phyloP scores from a whole-genome alignment of 2,888 invertebrate species.

The Eristalis pertinax region DNA sequence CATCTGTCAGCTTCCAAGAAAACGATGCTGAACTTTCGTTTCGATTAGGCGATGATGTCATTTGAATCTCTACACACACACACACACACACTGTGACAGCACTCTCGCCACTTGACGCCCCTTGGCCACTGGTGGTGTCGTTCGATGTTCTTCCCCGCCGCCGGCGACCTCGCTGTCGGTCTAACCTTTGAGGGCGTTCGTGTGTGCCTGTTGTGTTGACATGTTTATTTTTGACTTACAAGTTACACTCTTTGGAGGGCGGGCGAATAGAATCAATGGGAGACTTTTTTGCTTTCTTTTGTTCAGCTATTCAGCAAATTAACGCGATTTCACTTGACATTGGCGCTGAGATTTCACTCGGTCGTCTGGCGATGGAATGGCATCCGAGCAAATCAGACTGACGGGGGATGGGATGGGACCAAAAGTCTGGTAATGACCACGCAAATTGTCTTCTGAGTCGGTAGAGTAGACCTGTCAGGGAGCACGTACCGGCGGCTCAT shows the following conservation, averaged over 20 bases:
- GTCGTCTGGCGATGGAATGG: not conserved
- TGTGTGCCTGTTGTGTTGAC: not conserved
- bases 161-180: too few relatives aligned
- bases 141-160: too few relatives aligned
- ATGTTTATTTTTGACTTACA: not conserved
- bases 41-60: slow-evolving; percentile 18
- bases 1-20: not conserved
- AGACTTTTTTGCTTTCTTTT: not conserved
- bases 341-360: not conserved
- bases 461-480: not conserved
- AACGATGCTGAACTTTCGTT: slow-evolving; percentile 10
- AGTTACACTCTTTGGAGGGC: not conserved
- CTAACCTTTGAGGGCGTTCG: not conserved
- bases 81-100: not conserved
- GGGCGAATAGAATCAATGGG: not conserved
- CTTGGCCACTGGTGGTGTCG: not conserved
- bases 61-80: not conserved
- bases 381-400: not conserved
- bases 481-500: not conserved
- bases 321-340: not conserved
- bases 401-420: not conserved
- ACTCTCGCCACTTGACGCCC: not conserved
- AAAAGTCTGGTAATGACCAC: not conserved
- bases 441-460: not conserved
- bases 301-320: not conserved